Conservation (phyloP, 1,140 invertebrate species). For the Scylla paramamosain region DNA sequence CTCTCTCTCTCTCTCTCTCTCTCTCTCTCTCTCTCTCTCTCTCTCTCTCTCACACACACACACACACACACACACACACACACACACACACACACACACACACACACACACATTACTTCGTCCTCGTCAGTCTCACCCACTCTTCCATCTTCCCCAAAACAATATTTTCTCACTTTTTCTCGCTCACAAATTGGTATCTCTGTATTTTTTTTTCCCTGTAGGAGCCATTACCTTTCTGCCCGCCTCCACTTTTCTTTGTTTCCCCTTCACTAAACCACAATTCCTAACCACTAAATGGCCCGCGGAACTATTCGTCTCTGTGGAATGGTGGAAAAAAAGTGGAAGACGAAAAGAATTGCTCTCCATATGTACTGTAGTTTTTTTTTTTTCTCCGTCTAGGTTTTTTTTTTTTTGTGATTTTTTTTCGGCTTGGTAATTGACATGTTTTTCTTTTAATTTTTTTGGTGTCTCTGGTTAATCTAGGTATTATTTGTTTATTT, state of each 20-base stretch:
- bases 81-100: no score
- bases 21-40: slow-evolving; percentile 5
- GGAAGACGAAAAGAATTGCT: neutral
- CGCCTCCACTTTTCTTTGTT: neutral
- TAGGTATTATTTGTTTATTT: no score
- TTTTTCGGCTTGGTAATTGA: no score
- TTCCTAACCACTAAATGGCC: neutral
- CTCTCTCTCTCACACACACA: no score
- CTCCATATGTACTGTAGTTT: neutral
- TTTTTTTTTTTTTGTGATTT: no score
- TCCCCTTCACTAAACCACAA: neutral
- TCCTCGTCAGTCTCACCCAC: no score
- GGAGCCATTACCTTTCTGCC: neutral
- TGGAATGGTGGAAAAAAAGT: neutral
- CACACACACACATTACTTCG: no score
- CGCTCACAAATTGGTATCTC: neutral
- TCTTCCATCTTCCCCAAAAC: neutral
- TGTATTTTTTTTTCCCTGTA: neutral
- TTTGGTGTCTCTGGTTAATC: no score
- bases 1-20: slow-evolving; percentile 20
- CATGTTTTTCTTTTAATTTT: no score
- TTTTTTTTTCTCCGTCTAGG: no score
- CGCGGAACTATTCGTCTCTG: neutral
- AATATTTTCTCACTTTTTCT: slow-evolving; percentile 23
- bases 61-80: no score